These are phyloP conservation scores for Chionis minor DNA, from an alignment of 2,113 vertebrate genomes.

Conservation along the genomic window DNA sequence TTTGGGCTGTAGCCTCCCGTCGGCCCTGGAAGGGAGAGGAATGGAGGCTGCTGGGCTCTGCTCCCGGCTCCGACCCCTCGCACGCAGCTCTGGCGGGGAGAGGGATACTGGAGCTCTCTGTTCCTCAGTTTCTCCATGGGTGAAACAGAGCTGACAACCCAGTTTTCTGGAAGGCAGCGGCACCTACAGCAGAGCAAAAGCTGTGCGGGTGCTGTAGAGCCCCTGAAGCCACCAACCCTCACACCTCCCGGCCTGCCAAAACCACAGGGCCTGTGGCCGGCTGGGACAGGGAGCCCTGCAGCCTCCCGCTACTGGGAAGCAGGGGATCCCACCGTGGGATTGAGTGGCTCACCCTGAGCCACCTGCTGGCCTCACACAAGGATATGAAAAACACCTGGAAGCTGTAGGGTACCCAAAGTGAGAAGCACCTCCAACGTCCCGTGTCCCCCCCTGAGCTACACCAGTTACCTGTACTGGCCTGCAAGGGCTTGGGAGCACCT, in stretches of 20 bases:
- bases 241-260: not conserved
- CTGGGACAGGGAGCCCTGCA: not conserved
- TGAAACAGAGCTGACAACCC: rapidly evolving
- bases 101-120: rapidly evolving
- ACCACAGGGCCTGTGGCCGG: rapidly evolving
- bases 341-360: rapidly evolving
- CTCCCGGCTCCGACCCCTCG: rapidly evolving
- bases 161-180: rapidly evolving
- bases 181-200: not conserved
- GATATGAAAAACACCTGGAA: not conserved
- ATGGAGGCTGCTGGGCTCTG: rapidly evolving
- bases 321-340: too few relatives aligned
- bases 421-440: not conserved
- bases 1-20: rapidly evolving
- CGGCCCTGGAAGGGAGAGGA: not conserved
- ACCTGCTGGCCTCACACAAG: not conserved
- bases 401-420: not conserved
- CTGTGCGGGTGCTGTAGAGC: rapidly evolving
- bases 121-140: not conserved
- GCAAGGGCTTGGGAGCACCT: rapidly evolving
- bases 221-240: not conserved
- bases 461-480: not conserved
- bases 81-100: rapidly evolving
- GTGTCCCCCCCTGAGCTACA: not conserved
- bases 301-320: not conserved